These are phyloP conservation scores for Rhopalosiphum padi DNA, from an alignment of 1,140 invertebrate genomes.

Conservation along the genomic window DNA sequence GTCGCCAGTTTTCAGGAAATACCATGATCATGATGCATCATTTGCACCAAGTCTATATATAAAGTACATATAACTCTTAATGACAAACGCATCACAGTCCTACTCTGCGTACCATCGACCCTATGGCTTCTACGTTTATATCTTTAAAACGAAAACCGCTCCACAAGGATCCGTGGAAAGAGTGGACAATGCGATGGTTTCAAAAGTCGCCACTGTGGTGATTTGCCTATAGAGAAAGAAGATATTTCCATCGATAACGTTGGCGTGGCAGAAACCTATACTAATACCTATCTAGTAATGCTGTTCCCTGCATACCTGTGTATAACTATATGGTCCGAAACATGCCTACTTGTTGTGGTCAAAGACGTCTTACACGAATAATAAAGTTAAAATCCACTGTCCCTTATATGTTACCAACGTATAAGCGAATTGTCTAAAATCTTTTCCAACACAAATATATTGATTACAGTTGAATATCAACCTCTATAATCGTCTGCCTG, in stretches of 20 bases:
- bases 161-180: fast-evolving
- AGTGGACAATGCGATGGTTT: no score
- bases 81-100: not conserved
- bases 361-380: not conserved
- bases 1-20: not conserved
- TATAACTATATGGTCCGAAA: no score
- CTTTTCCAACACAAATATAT: no score
- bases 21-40: not conserved
- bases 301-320: no score
- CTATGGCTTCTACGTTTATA: not conserved
- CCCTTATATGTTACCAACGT: no score
- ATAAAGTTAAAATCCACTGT: not conserved
- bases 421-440: no score
- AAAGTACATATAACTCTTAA: not conserved
- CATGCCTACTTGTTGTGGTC: no score
- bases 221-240: not conserved
- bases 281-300: no score
- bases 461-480: no score
- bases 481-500: no score
- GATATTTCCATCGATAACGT: not conserved
- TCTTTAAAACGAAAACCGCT: not conserved
- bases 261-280: not conserved
- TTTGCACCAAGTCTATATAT: not conserved
- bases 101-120: not conserved
- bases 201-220: not conserved